These are phyloP conservation scores for Podilymbus podiceps DNA, from an alignment of 2,113 vertebrate genomes.

Conservation along the genomic window DNA sequence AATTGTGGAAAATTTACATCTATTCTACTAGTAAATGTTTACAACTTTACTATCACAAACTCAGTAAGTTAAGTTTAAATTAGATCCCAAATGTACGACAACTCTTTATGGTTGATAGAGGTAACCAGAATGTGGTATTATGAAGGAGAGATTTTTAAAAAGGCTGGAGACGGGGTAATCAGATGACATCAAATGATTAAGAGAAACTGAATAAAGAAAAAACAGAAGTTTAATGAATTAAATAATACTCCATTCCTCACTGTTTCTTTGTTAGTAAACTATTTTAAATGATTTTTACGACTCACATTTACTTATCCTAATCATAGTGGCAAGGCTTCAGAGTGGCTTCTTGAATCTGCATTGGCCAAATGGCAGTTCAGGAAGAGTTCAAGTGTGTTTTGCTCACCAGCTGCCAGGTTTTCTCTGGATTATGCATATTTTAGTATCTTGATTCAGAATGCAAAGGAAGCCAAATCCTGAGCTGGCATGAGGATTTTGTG, in stretches of 20 bases:
- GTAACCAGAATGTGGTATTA: neutral
- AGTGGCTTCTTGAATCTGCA: neutral
- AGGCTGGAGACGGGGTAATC: neutral
- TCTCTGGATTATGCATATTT: conserved; percentile 8
- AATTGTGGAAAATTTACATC: neutral
- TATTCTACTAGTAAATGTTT: neutral
- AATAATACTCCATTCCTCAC: neutral
- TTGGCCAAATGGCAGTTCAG: conserved; percentile 28
- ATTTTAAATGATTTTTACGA: neutral
- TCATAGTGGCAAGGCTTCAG: neutral
- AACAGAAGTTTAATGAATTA: neutral
- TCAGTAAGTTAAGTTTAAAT: neutral
- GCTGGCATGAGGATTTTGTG: neutral
- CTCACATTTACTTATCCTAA: neutral
- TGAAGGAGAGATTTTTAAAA: neutral
- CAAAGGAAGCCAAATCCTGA: neutral
- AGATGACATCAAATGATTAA: neutral
- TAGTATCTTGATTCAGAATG: neutral
- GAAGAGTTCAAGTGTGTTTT: conserved; percentile 48
- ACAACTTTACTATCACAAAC: neutral
- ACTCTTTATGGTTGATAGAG: neutral
- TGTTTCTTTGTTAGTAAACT: neutral
- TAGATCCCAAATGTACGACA: neutral
- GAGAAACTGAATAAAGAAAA: neutral
- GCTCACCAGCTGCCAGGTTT: neutral